Conservation (phyloP, 2,797 vertebrate genomes). For the Enoplosus armatus region DNA sequence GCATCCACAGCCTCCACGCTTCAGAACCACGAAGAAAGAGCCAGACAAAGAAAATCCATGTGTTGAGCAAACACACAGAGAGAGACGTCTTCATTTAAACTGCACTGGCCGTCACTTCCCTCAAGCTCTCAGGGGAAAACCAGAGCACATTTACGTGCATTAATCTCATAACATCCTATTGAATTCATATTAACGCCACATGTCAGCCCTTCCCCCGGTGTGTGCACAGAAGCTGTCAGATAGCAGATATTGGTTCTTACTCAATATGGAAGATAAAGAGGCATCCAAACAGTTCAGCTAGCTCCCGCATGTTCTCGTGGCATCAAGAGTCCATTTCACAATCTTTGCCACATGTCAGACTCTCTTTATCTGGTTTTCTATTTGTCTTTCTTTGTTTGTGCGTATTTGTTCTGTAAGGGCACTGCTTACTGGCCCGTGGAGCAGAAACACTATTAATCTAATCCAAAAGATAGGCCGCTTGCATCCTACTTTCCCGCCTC, state of each 20-base stretch:
- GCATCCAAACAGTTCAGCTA: constrained; percentile 14
- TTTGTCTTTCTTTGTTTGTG: constrained; percentile 23
- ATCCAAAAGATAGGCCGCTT: not conserved
- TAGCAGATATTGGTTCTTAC: constrained; percentile 41
- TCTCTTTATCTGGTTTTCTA: not conserved
- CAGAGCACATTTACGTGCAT: constrained; percentile 59
- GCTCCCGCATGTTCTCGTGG: not conserved
- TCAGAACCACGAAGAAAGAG: constrained; percentile 49
- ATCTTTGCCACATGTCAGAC: constrained; percentile 9
- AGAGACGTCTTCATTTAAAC: constrained; percentile 50
- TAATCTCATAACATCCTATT: constrained; percentile 62
- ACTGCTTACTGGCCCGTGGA: not conserved
- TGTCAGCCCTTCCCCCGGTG: constrained; percentile 48
- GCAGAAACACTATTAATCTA: constrained; percentile 2
- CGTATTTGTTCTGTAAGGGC: not conserved
- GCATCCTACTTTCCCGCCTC: not conserved
- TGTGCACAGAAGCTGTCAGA: constrained; percentile 17
- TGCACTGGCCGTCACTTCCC: constrained; percentile 32
- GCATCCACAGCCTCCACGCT: constrained; percentile 52
- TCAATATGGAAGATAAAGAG: constrained; percentile 34
- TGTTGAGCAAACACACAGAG: constrained; percentile 42
- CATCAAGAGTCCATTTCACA: not conserved
- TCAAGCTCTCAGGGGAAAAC: constrained; percentile 51
- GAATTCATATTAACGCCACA: constrained; percentile 58
- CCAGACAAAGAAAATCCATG: constrained; percentile 68